Percentiles rank a stretch among this genome's conserved stretches.
phyloP scores from a whole-genome alignment of 2,888 invertebrate species.

The Petrophora chlorosata region DNA sequence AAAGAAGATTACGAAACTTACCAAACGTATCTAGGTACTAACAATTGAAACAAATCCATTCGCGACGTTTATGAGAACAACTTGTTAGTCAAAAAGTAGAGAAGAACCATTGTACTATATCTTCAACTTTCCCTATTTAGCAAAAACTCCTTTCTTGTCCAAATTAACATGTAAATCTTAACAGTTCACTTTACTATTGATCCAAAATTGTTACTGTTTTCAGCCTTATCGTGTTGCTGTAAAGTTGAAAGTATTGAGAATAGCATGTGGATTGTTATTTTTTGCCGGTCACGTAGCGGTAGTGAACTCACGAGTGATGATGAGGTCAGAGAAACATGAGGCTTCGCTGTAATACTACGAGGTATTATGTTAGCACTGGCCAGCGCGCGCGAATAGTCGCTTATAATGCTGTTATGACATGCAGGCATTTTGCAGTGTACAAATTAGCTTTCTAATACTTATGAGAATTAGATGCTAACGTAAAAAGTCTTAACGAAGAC shows the following conservation, averaged over 20 bases:
- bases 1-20: no score
- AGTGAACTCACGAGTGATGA: slow-evolving; percentile 50
- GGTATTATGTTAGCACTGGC: slow-evolving; percentile 40
- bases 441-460: slow-evolving; percentile 9
- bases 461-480: not conserved
- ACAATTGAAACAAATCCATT: no score
- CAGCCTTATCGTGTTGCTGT: slow-evolving; percentile 18
- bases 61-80: no score
- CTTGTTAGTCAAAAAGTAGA: slow-evolving; percentile 1
- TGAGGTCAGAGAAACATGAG: slow-evolving; percentile 55
- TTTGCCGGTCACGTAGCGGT: slow-evolving; percentile 77
- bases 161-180: slow-evolving; percentile 34
- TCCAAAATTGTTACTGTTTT: not conserved
- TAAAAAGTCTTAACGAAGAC: no score
- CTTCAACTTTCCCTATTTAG: slow-evolving; percentile 33
- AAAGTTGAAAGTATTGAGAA: slow-evolving; percentile 14
- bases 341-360: slow-evolving; percentile 39
- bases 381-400: slow-evolving; percentile 31
- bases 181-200: slow-evolving; percentile 14
- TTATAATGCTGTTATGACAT: slow-evolving; percentile 30
- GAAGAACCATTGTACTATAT: slow-evolving; percentile 18
- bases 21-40: no score
- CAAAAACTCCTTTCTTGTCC: slow-evolving; percentile 30
- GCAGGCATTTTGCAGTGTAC: not conserved
- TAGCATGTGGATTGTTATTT: slow-evolving; percentile 32